Evolutionary conservation across 2,113 vertebrate species (phyloP).

Genomic region (Myotis davidii): DNA sequence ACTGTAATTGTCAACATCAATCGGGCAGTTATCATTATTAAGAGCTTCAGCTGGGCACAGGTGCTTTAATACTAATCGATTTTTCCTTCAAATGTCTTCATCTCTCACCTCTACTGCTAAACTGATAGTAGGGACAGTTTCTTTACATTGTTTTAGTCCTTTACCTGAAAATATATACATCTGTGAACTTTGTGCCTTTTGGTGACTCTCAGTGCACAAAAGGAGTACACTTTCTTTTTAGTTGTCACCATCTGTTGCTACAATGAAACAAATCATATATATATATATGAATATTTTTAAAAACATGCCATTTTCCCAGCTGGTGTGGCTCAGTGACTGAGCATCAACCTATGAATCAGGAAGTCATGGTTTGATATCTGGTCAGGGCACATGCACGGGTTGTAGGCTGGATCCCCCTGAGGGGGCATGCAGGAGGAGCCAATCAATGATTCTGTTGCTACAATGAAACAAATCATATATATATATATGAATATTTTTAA

Average conservation of each 20-base stretch:
- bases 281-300: too few relatives aligned
- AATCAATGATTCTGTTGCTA: background rate
- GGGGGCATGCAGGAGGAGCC: too few relatives aligned
- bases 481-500: too few relatives aligned
- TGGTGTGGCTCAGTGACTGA: too few relatives aligned
- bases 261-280: background rate
- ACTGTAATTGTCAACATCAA: background rate
- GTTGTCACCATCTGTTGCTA: background rate
- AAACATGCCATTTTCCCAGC: background rate
- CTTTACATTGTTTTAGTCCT: background rate
- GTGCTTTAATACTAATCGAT: background rate
- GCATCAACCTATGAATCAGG: too few relatives aligned
- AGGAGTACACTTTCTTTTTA: background rate
- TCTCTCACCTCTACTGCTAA: background rate
- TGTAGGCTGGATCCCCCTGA: too few relatives aligned
- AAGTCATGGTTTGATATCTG: too few relatives aligned
- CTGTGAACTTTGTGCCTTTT: background rate
- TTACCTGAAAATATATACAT: background rate
- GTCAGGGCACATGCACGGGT: too few relatives aligned
- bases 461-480: background rate
- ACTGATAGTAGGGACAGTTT: background rate
- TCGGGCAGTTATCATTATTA: background rate
- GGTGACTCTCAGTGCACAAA: background rate
- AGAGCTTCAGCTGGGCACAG: background rate
- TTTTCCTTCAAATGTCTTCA: conserved; percentile 3